phyloP scores from a whole-genome alignment of 64 coral and sea anemone genomes.

The Montipora capricornis region DNA sequence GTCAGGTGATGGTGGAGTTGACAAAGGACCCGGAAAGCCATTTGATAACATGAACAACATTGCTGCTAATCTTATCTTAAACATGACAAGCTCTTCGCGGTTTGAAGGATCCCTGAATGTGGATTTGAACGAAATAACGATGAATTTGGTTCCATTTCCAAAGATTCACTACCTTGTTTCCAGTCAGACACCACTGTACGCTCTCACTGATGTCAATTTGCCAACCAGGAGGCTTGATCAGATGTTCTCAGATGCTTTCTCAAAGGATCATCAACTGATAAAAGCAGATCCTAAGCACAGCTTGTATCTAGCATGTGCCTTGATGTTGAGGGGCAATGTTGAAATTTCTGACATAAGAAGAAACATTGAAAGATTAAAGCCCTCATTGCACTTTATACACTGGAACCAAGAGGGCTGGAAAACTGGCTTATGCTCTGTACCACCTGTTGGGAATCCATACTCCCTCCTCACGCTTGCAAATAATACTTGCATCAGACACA shows the following conservation, averaged over 20 bases:
- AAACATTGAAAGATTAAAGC: constrained; percentile 97
- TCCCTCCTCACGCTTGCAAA: constrained; percentile 91
- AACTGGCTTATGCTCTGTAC: constrained; percentile 90
- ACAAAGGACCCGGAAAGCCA: constrained; percentile 82
- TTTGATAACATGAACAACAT: constrained; percentile 99
- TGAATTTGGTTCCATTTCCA: constrained; percentile 98
- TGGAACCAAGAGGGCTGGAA: constrained; percentile 99
- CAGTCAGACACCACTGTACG: constrained; percentile 94
- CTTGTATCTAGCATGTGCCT: constrained; percentile 95
- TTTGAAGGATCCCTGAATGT: constrained; percentile 99
- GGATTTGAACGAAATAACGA: constrained; percentile 99
- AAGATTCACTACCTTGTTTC: constrained; percentile 97
- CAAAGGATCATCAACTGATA: constrained; percentile 92
- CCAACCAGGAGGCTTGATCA: constrained; percentile 92
- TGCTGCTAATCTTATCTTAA: constrained; percentile 93
- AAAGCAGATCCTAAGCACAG: constrained; percentile 95
- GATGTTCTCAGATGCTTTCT: constrained; percentile 98
- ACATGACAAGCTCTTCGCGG: constrained; percentile 97
- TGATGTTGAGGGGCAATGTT: constrained; percentile 94
- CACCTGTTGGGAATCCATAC: constrained; percentile 94
- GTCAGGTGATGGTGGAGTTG: constrained; percentile 77
- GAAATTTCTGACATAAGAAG: constrained; percentile 97
- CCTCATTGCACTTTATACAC: constrained; percentile 90
- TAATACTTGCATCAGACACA: constrained; percentile 93
- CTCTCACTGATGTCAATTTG: constrained; percentile 87